These are phyloP conservation scores for Sipha maydis DNA, from an alignment of 2,888 invertebrate species.

Conservation along the genomic window DNA sequence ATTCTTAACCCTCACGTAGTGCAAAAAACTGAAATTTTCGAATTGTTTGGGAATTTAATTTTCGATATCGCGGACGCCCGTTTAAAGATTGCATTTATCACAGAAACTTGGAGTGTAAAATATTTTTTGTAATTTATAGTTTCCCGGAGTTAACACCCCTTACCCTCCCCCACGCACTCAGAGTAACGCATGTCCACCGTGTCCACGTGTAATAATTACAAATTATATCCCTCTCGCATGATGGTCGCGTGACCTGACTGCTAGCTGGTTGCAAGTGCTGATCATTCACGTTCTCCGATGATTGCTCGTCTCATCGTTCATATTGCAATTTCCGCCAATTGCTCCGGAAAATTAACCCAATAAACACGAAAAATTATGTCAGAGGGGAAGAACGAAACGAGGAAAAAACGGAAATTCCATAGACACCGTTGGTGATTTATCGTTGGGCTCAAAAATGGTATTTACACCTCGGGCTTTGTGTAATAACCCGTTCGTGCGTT, in stretches of 20 bases:
- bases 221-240: conserved; percentile 7
- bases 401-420: neutral
- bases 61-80: neutral
- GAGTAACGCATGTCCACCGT: neutral
- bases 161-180: neutral
- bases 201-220: conserved; percentile 21
- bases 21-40: neutral
- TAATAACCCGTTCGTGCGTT: conserved; percentile 57
- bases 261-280: neutral
- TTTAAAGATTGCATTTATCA: neutral
- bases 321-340: conserved; percentile 49
- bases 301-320: conserved; percentile 31
- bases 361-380: conserved; percentile 6
- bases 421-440: conserved; percentile 50
- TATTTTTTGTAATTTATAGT: neutral
- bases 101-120: neutral
- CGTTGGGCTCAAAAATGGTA: conserved; percentile 37
- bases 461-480: conserved; percentile 52
- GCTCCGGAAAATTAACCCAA: conserved; percentile 42
- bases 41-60: neutral
- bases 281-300: neutral
- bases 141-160: neutral
- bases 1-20: neutral
- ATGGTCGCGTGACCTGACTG: neutral
- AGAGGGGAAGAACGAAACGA: neutral